phyloP scores from a whole-genome alignment of 64 coral and sea anemone species.

The Montipora efflorescens region DNA sequence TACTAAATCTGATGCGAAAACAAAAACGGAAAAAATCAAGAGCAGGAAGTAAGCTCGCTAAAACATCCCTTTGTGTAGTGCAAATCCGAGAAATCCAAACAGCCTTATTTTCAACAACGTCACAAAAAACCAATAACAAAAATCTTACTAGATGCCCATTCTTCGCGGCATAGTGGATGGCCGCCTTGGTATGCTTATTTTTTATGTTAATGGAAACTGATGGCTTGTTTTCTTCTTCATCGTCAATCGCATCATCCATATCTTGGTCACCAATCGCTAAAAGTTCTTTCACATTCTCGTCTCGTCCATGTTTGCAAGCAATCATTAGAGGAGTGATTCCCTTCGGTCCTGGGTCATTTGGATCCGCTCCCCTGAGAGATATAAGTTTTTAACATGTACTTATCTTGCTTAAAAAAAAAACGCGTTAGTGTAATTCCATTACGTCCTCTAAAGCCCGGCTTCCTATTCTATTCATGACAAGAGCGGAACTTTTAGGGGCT shows the following conservation, averaged over 20 bases:
- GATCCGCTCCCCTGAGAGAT: constrained; percentile 47
- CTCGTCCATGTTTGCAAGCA: constrained; percentile 58
- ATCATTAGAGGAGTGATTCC: constrained; percentile 69
- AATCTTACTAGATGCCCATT: constrained; percentile 59
- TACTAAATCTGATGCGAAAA: too few species aligned
- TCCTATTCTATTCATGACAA: too few species aligned
- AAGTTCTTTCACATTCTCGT: constrained; percentile 56
- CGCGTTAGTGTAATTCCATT: too few species aligned
- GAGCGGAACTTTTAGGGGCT: too few species aligned
- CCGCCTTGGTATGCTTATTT: constrained; percentile 36
- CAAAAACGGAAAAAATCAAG: too few species aligned
- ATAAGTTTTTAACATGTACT: not conserved
- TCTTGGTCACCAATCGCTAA: constrained; percentile 10
- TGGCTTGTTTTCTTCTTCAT: constrained; percentile 15
- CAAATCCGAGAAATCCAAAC: too few species aligned
- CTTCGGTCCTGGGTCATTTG: constrained; percentile 62
- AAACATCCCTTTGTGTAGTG: too few species aligned
- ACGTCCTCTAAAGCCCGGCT: too few species aligned
- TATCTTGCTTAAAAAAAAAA: too few species aligned
- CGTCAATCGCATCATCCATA: constrained; percentile 19
- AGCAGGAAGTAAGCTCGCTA: too few species aligned
- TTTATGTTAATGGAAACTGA: constrained; percentile 33
- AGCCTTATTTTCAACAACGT: not conserved
- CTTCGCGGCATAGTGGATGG: constrained; percentile 69
- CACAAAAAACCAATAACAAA: not conserved